Evolutionary conservation across 2,797 vertebrate genomes (phyloP).

Genomic region (Catamblyrhynchus diadema): DNA sequence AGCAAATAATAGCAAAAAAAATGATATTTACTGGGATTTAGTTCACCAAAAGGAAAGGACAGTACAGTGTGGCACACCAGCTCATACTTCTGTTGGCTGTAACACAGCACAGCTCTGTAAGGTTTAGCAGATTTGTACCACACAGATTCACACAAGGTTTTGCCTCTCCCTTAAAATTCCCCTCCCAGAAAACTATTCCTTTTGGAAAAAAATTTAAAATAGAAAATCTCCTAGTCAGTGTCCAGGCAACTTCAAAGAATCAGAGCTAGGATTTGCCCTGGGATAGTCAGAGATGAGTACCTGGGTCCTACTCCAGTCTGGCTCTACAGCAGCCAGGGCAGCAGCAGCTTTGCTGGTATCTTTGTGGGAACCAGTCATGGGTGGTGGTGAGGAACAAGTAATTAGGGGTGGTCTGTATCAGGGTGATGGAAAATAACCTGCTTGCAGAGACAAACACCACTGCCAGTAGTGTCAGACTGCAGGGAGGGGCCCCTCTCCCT

Average conservation of each 20-base stretch:
- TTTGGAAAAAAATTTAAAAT: background rate
- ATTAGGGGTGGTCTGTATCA: background rate
- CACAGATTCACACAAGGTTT: background rate
- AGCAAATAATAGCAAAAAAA: background rate
- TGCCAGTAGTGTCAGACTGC: background rate
- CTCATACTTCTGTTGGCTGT: background rate
- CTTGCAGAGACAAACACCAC: background rate
- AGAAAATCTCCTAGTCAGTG: background rate
- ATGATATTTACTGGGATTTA: background rate
- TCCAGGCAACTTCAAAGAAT: background rate
- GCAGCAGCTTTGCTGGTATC: background rate
- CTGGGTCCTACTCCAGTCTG: background rate
- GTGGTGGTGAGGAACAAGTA: background rate
- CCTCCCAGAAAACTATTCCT: background rate
- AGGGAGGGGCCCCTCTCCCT: background rate
- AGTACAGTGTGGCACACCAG: background rate
- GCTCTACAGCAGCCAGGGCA: background rate
- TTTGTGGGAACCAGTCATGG: fast-evolving
- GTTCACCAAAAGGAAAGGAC: background rate
- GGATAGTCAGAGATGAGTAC: background rate
- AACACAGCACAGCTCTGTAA: background rate
- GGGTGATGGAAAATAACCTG: background rate
- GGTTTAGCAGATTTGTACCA: background rate
- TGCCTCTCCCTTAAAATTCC: background rate
- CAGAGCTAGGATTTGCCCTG: background rate